Evolutionary conservation across 2,888 invertebrate species (phyloP).

Genomic region (Pachymerium ferrugineum): DNA sequence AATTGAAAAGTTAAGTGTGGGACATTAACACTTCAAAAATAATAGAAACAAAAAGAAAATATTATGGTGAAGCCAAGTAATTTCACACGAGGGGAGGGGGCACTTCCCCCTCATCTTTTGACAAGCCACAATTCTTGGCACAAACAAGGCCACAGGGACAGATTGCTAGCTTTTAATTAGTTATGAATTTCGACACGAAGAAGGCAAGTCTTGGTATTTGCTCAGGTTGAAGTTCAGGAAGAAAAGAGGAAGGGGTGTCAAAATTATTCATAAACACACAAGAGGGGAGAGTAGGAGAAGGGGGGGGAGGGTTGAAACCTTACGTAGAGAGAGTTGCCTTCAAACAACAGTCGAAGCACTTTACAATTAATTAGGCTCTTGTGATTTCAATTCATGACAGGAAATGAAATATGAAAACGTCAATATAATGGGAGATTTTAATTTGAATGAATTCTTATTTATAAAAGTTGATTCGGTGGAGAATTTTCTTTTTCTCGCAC

Average conservation of each 20-base stretch:
- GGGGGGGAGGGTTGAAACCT: too few species aligned
- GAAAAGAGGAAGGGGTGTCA: neutral
- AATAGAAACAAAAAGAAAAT: neutral
- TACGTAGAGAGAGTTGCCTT: neutral
- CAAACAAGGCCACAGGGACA: neutral
- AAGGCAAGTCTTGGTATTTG: neutral
- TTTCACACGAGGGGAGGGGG: too few species aligned
- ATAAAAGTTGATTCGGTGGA: too few species aligned
- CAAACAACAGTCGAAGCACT: neutral
- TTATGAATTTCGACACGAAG: neutral
- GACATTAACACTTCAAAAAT: too few species aligned
- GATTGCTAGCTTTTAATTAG: slow-evolving; percentile 17
- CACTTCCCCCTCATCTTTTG: neutral
- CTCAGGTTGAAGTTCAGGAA: neutral
- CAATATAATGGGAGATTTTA: too few species aligned
- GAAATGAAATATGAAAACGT: neutral
- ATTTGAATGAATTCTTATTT: too few species aligned
- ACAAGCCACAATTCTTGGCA: neutral
- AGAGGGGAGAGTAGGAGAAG: too few species aligned
- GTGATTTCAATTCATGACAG: neutral
- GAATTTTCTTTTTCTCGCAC: too few species aligned
- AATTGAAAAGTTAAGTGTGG: too few species aligned
- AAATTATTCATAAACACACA: slow-evolving; percentile 4
- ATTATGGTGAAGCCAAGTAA: neutral
- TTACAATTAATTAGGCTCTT: neutral